Evolutionary conservation across 2,113 vertebrate genomes (phyloP).

Genomic region (Phaethon lepturus): DNA sequence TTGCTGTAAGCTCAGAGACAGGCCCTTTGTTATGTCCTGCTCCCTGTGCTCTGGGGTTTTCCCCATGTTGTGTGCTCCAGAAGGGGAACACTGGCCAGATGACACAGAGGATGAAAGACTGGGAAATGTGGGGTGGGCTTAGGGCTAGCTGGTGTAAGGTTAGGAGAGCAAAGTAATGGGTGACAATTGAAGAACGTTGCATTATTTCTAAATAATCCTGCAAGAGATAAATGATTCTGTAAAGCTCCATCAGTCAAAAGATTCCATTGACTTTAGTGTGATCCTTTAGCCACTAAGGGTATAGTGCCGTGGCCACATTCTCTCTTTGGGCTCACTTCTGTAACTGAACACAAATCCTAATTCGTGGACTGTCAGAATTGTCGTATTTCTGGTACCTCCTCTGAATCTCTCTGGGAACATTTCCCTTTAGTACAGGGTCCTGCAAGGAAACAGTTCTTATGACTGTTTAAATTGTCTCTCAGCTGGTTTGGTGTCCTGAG

Average conservation of each 20-base stretch:
- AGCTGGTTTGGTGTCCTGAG: not conserved
- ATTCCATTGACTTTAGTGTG: not conserved
- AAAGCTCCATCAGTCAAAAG: not conserved
- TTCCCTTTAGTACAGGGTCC: not conserved
- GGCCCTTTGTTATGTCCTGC: not conserved
- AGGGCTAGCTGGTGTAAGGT: not conserved
- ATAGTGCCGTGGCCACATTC: not conserved
- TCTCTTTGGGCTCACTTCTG: not conserved
- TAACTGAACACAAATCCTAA: not conserved
- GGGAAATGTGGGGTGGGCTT: not conserved
- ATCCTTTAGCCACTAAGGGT: not conserved
- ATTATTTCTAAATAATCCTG: not conserved
- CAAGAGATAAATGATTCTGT: not conserved
- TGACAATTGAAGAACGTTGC: not conserved
- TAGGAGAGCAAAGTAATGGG: not conserved
- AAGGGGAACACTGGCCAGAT: not conserved
- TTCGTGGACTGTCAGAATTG: not conserved
- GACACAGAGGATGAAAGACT: not conserved
- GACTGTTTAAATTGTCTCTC: not conserved
- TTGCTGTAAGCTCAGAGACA: not conserved
- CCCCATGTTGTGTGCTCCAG: not conserved
- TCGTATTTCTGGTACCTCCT: not conserved
- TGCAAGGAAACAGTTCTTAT: not conserved
- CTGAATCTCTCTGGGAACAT: not conserved
- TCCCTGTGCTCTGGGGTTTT: not conserved